A percentile compares a stretch with the other conserved stretches of the same genome.
Evolutionary conservation across 2,113 vertebrate genomes (phyloP).

Genomic region (Gulo gulo): DNA sequence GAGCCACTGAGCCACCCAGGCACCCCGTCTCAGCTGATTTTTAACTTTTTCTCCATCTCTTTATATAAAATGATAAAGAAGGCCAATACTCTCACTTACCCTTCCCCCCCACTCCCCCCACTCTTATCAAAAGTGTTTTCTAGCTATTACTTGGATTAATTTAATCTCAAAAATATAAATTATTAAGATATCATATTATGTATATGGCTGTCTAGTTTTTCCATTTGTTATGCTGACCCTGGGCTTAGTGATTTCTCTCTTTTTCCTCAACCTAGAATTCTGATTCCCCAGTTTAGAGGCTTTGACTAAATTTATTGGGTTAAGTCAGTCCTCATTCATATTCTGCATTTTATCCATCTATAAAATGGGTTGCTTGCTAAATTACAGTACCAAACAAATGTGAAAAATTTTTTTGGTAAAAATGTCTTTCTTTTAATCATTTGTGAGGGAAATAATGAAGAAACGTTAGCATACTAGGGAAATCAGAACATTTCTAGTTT

Average conservation of each 20-base stretch:
- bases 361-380: not conserved
- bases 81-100: not conserved
- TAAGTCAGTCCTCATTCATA: not conserved
- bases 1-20: too few relatives aligned
- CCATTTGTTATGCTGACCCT: not conserved
- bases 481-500: not conserved
- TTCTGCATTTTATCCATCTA: not conserved
- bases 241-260: not conserved
- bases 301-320: not conserved
- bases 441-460: not conserved
- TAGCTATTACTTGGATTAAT: not conserved
- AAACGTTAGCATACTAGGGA: not conserved
- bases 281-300: not conserved
- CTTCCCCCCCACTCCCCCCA: rapidly evolving
- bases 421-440: not conserved
- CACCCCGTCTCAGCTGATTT: not conserved
- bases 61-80: not conserved
- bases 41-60: not conserved
- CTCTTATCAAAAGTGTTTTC: not conserved
- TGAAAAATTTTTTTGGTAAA: not conserved
- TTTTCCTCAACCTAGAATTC: not conserved
- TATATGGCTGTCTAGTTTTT: not conserved
- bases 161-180: not conserved
- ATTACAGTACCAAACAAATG: not conserved
- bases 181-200: not conserved